Evolutionary conservation across 2,888 invertebrate genomes (phyloP).

Genomic region (Drosophila falleni): DNA sequence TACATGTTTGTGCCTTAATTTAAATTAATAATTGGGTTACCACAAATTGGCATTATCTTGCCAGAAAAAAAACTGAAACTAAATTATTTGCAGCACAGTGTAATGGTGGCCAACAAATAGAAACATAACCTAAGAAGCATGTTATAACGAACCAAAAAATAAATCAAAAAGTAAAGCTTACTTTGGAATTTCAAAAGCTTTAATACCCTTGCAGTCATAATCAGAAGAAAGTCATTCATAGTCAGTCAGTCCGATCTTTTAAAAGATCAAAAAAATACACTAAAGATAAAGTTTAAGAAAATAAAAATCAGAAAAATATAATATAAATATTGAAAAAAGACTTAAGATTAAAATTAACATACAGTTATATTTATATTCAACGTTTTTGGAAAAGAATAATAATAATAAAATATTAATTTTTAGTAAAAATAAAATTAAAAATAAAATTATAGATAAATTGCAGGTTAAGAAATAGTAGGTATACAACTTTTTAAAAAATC

Average conservation of each 20-base stretch:
- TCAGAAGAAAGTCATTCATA: not conserved
- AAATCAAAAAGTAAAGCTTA: not conserved
- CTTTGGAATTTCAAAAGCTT: constrained; percentile 12
- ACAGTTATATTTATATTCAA: not conserved
- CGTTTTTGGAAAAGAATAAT: no score
- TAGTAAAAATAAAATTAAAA: not conserved
- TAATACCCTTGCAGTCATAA: constrained; percentile 30
- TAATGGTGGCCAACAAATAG: constrained; percentile 45
- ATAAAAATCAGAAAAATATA: not conserved
- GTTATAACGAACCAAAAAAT: constrained; percentile 17
- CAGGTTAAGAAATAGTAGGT: not conserved
- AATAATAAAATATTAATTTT: no score
- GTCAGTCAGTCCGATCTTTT: not conserved
- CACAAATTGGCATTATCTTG: constrained; percentile 11
- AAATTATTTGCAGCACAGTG: constrained; percentile 55
- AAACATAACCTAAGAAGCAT: constrained; percentile 40
- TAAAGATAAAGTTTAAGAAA: not conserved
- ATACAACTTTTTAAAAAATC: no score
- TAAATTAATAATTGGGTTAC: constrained; percentile 41
- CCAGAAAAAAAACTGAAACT: constrained; percentile 12
- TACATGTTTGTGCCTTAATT: constrained; percentile 58
- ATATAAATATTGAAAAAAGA: not conserved
- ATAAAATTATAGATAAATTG: not conserved
- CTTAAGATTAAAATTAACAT: not conserved
- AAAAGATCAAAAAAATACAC: no score